phyloP scores from a whole-genome alignment of 2,797 vertebrate species.

The Tragopan temminckii region DNA sequence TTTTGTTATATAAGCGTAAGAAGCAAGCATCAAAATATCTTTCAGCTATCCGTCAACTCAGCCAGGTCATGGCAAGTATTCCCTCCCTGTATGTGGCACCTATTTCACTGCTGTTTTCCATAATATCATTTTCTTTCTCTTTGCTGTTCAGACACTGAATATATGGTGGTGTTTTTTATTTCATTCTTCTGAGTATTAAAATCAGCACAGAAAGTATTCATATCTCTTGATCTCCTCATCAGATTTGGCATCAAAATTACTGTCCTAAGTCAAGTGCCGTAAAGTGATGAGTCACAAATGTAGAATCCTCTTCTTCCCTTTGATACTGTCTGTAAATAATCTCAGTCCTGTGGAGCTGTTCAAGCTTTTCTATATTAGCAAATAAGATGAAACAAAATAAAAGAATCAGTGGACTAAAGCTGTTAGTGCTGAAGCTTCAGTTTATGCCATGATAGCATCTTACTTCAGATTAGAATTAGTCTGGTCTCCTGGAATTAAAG shows the following conservation, averaged over 20 bases:
- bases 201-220: neutral
- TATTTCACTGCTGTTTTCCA: neutral
- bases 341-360: neutral
- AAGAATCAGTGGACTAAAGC: neutral
- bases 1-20: neutral
- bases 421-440: neutral
- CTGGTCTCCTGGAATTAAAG: neutral
- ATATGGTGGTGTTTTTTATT: neutral
- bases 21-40: neutral
- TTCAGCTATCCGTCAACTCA: neutral
- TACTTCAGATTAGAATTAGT: neutral
- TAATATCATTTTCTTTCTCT: neutral
- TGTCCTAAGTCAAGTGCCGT: neutral
- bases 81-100: neutral
- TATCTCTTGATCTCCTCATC: neutral
- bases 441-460: neutral
- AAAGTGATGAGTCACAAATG: neutral
- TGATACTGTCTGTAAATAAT: neutral
- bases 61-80: neutral
- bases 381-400: neutral
- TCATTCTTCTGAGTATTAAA: neutral
- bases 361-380: neutral
- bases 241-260: neutral
- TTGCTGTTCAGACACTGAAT: neutral
- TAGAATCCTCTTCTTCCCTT: neutral